phyloP scores from a whole-genome alignment of 2,797 vertebrate genomes.

The Melanotaenia trifasciata region DNA sequence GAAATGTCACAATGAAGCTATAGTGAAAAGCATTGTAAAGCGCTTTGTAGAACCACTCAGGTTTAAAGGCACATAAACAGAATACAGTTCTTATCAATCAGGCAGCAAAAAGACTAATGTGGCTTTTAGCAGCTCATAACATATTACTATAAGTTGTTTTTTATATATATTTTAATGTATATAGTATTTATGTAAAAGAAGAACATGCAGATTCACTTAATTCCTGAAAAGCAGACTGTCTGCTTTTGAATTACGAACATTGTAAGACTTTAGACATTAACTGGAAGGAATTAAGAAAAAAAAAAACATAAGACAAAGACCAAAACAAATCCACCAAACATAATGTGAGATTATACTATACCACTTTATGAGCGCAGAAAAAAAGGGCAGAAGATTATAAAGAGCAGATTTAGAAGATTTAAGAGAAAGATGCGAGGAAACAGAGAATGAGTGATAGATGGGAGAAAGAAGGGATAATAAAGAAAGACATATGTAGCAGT shows the following conservation, averaged over 20 bases:
- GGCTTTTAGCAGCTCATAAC: too few species aligned
- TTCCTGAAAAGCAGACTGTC: constrained; percentile 25
- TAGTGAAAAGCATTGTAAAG: too few species aligned
- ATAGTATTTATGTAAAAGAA: neutral
- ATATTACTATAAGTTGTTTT: neutral
- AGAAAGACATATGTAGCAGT: constrained; percentile 80
- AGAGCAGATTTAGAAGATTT: constrained; percentile 69
- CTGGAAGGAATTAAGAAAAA: constrained; percentile 4
- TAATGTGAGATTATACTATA: constrained; percentile 70
- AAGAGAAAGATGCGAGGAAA: constrained; percentile 54
- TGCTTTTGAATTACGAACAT: neutral
- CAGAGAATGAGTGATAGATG: constrained; percentile 47
- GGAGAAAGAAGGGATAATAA: constrained; percentile 73
- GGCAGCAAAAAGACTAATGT: too few species aligned
- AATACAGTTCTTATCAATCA: too few species aligned
- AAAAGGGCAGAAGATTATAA: constrained; percentile 59
- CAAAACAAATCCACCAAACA: constrained; percentile 56
- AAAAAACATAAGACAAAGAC: constrained; percentile 39
- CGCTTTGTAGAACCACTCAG: too few species aligned
- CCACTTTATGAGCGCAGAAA: constrained; percentile 46
- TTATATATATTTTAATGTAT: neutral
- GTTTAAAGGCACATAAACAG: too few species aligned
- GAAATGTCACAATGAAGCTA: too few species aligned
- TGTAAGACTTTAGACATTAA: constrained; percentile 20
- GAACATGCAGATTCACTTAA: constrained; percentile 15